Base-by-base conservation (phyloP, 2,888 invertebrate genomes). In the Synanthedon tipuliformis region DNA sequence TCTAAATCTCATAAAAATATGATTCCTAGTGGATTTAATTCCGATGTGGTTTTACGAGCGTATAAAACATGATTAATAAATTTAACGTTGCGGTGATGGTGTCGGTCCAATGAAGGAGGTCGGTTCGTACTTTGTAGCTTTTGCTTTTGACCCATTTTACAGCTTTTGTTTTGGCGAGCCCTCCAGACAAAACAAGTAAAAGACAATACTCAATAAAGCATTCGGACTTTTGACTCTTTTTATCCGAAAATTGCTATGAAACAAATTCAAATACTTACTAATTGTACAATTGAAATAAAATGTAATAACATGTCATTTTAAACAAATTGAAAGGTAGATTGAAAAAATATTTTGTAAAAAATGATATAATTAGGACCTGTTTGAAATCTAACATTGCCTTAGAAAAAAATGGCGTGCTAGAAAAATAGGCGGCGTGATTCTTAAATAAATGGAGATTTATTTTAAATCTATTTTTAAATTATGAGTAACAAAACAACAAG, bases 1-100 rank as follows among this genome's bases (percentile, higher is more conserved):
- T 86, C 84, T 85, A 85, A 85, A 81, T 75, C 71, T 73, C 81
- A 81, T 87, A 85, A 86, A 85, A 84, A 79, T 82, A 85, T 85
- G 81, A 86, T 81, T 85, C 75, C 73, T 72, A 77, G 71, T 73
- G 71, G 73, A 68, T 71, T 76, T 86, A 86, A 85, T 87, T 83
- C 79, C 75, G 71, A 63, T 69, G 72, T 66, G 75, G 76, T 77
- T 85, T 86, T 84, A 87, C 82, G 84, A 81, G 66, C 78, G 59
- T 77, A 73, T 86, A 78, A 86, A 86, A 81, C 59, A 81, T 83
- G 85, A 85, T 85, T 84, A 85, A 85, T 83, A 84, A 77, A 78
- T 60, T 62, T 34, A 34, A 62, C 55, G 68, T 57, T 61, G 69
- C 69, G 73, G 72, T 71, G 59, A 56, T 57, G 64, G 63, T 34